Percentiles rank a stretch among this genome's conserved stretches.
phyloP scores from a whole-genome alignment of 2,888 invertebrate genomes.

The Harpalus rubripes region DNA sequence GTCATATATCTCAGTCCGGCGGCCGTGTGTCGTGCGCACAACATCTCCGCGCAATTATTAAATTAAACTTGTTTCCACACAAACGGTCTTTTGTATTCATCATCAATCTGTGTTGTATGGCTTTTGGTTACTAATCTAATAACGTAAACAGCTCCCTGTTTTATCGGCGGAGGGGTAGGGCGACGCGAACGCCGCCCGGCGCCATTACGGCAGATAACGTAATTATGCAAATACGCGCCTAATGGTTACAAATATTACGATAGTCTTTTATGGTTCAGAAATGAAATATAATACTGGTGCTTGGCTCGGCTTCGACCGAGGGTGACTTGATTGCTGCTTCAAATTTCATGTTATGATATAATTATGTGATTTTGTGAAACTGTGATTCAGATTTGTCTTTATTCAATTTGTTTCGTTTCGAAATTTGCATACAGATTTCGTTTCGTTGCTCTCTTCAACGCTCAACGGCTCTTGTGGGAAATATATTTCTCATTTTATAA shows the following conservation, averaged over 20 bases:
- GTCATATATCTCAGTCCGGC: slow-evolving; percentile 61
- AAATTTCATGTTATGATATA: slow-evolving; percentile 41
- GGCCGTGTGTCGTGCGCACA: slow-evolving; percentile 13
- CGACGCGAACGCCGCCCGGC: slow-evolving; percentile 68
- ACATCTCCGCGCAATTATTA: slow-evolving; percentile 71
- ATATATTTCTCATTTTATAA: slow-evolving; percentile 9
- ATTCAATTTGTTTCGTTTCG: slow-evolving; percentile 45
- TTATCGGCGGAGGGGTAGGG: slow-evolving; percentile 57
- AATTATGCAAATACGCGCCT: slow-evolving; percentile 72
- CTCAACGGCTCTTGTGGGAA: slow-evolving; percentile 4
- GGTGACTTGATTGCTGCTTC: slow-evolving; percentile 51
- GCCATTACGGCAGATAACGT: slow-evolving; percentile 70
- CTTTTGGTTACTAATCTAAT: slow-evolving; percentile 67
- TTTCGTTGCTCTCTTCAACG: slow-evolving; percentile 22
- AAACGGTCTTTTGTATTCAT: slow-evolving; percentile 72
- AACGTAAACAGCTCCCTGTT: slow-evolving; percentile 63
- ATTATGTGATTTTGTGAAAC: slow-evolving; percentile 45
- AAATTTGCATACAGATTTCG: slow-evolving; percentile 41
- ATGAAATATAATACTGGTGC: slow-evolving; percentile 66
- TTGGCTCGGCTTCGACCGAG: slow-evolving; percentile 41
- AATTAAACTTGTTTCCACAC: slow-evolving; percentile 74
- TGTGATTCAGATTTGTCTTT: slow-evolving; percentile 42
- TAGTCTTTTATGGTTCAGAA: slow-evolving; percentile 66
- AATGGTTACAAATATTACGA: slow-evolving; percentile 72
- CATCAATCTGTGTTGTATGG: slow-evolving; percentile 73